Evolutionary conservation across 2,113 vertebrate genomes (phyloP), one percentile per base, ranked within the genome.

Genomic region (Platichthys flesus): DNA sequence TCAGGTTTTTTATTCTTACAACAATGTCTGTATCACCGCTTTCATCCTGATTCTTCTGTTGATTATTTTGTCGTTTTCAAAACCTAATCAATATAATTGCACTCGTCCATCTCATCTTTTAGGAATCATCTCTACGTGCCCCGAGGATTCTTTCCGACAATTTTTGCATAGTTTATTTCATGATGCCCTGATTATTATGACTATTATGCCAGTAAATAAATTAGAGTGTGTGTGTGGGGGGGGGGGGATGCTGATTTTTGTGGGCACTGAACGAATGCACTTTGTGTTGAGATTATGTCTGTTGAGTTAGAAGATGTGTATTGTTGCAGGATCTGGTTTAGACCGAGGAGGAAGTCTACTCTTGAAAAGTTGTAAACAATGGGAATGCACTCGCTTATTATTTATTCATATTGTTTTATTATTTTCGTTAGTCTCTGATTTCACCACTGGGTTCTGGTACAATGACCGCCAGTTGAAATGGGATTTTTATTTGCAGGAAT

Each of bases 11-110:
- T 40, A 28, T 67, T 40, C 4, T 20, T 60, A 15, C 3, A 14
- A 28, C 12, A 49, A 31, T 31, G 13, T 8, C 24, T 4, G 0
- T 31, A 40, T 67, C 2, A 5, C 37, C 40, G 21, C 21, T 24
- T 49, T 57, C 47, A 67, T 57, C 0, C 12, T 35, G 52, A 65
- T 8, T 23, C 23, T 16, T 66, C 71, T 56, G 3, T 42, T 28
- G 18, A 61, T 57, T 52, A 26, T 76, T 70, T 69, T 51, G 31
- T 65, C 64, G 51, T 59, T 71, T 49, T 86, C 14, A 67, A 31
- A 7, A 10, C 49, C 58, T 70, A 52, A 80, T 77, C 73, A 80
- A 69, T 67, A 28, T 70, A 62, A 80, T 77, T 73, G 20, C n/a
- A 21, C 60, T 2, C 49, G 65, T 7, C 21, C 23, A 56, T 62